A percentile compares a stretch with the other conserved stretches of the same genome.
Evolutionary conservation across 2,888 invertebrate species (phyloP).

Genomic region (Volucella bombylans): DNA sequence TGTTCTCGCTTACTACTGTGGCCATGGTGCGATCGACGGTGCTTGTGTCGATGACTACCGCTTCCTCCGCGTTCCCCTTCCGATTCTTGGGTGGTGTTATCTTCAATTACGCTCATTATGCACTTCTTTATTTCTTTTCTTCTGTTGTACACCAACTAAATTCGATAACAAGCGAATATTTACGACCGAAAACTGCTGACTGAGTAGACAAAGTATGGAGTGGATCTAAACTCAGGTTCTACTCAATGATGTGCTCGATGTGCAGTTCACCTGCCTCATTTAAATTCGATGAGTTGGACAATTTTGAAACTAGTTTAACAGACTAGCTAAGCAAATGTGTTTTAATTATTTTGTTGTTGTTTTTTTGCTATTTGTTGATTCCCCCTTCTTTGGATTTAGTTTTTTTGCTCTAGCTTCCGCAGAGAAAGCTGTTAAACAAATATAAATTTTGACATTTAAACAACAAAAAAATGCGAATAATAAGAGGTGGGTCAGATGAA

Average conservation of each 20-base stretch:
- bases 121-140: constrained; percentile 29
- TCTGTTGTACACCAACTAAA: constrained; percentile 12
- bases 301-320: constrained; percentile 42
- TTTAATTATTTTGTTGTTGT: not conserved
- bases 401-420: not conserved
- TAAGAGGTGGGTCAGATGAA: not conserved
- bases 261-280: constrained; percentile 32
- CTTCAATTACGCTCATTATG: constrained; percentile 69
- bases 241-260: constrained; percentile 1
- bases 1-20: constrained; percentile 65
- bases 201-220: not conserved
- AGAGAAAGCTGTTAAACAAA: constrained; percentile 43
- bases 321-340: constrained; percentile 19
- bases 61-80: constrained; percentile 45
- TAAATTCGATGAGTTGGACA: constrained; percentile 49
- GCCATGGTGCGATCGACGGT: constrained; percentile 55
- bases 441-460: constrained; percentile 20
- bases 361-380: not conserved
- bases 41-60: constrained; percentile 58
- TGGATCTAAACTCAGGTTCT: constrained; percentile 28
- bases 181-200: not conserved
- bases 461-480: not conserved
- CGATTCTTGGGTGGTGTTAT: constrained; percentile 52
- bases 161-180: constrained; percentile 30
- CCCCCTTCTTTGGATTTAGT: not conserved